phyloP scores from a whole-genome alignment of 2,888 invertebrate species.

The Tenthredo scrophulariae region DNA sequence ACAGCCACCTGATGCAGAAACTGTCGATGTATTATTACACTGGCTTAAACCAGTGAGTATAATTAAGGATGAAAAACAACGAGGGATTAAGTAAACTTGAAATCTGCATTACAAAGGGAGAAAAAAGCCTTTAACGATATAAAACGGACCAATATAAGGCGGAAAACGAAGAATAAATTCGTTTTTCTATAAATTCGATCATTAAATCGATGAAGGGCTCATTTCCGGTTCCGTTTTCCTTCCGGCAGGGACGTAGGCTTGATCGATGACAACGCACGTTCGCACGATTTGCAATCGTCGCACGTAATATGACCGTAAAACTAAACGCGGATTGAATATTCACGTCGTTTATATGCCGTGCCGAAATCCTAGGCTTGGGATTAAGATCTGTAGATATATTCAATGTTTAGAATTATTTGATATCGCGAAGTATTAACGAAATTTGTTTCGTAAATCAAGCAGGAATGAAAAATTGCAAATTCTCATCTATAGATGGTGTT shows the following conservation, averaged over 20 bases:
- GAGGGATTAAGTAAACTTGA: not conserved
- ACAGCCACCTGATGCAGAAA: conserved; percentile 84
- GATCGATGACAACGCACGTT: not conserved
- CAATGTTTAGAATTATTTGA: not conserved
- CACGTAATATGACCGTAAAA: conserved; percentile 42
- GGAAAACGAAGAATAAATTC: not conserved
- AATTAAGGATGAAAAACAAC: not conserved
- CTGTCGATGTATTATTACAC: conserved; percentile 83
- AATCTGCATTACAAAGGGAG: conserved; percentile 29
- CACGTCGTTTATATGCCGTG: not conserved
- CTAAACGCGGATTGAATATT: conserved; percentile 21
- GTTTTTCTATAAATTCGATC: not conserved
- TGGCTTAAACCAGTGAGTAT: conserved; percentile 82
- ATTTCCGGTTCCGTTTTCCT: conserved; percentile 35
- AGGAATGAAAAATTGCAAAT: not conserved
- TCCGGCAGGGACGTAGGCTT: conserved; percentile 15
- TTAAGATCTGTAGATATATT: not conserved
- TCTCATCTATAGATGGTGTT: not conserved
- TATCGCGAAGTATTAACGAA: not conserved
- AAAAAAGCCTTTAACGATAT: not conserved
- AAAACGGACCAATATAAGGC: not conserved
- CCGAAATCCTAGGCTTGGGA: not conserved
- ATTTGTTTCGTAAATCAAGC: not conserved
- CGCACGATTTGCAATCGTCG: conserved; percentile 14
- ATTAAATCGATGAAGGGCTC: not conserved